phyloP scores from a whole-genome alignment of 2,113 vertebrate species.

The Rhinoptilus africanus region DNA sequence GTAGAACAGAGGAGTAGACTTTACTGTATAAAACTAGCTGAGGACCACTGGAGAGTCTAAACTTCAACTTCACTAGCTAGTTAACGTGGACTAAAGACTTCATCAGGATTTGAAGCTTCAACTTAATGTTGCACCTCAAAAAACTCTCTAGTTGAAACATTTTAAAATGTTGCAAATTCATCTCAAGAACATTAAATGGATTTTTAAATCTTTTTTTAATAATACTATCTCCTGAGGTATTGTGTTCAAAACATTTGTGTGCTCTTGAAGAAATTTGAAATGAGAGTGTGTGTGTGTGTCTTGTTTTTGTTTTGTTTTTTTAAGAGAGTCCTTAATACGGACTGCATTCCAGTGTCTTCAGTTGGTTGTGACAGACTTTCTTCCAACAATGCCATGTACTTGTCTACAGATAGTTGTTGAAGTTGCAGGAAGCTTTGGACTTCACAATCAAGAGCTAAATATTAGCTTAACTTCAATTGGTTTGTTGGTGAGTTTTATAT shows the following conservation, averaged over 20 bases:
- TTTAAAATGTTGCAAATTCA: not conserved
- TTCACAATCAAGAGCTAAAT: conserved; percentile 99
- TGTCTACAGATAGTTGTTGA: conserved; percentile 98
- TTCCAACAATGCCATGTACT: conserved; percentile 97
- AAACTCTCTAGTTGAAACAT: not conserved
- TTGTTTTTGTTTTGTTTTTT: conserved; percentile 47
- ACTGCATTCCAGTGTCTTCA: conserved; percentile 99
- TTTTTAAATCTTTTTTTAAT: not conserved
- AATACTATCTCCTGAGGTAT: not conserved
- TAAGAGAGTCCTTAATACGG: conserved; percentile 94
- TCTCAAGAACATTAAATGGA: not conserved
- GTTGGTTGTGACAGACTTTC: conserved; percentile 98
- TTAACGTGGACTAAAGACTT: not conserved
- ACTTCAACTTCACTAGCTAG: not conserved
- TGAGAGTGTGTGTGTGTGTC: not conserved
- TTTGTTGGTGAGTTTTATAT: conserved; percentile 84
- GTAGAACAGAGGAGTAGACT: not conserved
- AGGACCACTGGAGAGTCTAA: not conserved
- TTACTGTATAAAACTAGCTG: not conserved
- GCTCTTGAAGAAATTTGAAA: conserved; percentile 23
- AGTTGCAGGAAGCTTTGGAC: conserved; percentile 96
- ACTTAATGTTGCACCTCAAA: not conserved
- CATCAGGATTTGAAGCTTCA: not conserved
- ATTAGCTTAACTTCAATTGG: conserved; percentile 99
- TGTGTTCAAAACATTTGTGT: not conserved